Conservation (phyloP, 1,140 invertebrate species). For the Wiebesia pumilae region DNA sequence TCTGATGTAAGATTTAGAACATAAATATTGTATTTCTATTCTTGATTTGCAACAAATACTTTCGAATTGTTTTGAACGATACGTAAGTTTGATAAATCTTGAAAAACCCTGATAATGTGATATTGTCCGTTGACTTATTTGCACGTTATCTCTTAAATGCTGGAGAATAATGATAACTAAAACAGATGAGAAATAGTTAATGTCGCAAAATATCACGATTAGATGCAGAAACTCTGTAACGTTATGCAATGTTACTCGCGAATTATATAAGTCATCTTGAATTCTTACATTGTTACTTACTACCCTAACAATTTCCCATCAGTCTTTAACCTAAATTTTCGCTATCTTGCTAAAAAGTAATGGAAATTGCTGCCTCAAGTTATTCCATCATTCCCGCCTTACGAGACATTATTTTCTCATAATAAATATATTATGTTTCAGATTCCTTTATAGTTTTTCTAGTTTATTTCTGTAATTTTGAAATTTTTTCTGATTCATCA, state of each 20-base stretch:
- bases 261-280: not conserved
- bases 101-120: too few species aligned
- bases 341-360: not conserved
- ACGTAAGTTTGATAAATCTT: too few species aligned
- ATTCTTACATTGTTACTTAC: not conserved
- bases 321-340: not conserved
- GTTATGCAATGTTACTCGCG: too few species aligned
- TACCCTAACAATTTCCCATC: not conserved
- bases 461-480: too few species aligned
- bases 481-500: too few species aligned
- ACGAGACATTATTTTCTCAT: not conserved
- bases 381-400: not conserved
- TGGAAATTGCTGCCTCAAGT: constrained; percentile 19
- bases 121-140: too few species aligned
- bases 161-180: not conserved
- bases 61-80: too few species aligned
- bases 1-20: not conserved
- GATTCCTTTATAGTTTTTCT: too few species aligned
- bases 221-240: too few species aligned
- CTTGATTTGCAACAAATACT: too few species aligned
- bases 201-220: not conserved
- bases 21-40: too few species aligned
- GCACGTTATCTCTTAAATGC: too few species aligned
- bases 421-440: not conserved
- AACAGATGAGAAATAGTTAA: not conserved